These are phyloP conservation scores for Erebia palarica DNA, from an alignment of 2,888 invertebrate genomes.

Conservation along the genomic window DNA sequence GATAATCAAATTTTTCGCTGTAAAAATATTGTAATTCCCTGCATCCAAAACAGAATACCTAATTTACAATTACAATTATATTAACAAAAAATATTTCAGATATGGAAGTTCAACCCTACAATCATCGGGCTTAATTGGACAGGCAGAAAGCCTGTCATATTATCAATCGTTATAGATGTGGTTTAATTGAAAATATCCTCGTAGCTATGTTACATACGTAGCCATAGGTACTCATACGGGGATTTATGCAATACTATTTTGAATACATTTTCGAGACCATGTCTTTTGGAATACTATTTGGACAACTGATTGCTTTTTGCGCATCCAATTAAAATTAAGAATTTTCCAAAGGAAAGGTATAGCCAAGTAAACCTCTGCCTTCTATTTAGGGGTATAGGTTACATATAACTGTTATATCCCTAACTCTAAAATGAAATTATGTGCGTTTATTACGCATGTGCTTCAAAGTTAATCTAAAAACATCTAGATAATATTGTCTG, in stretches of 20 bases:
- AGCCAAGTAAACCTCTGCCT: not conserved
- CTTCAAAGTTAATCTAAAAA: too few species aligned
- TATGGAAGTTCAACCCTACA: conserved; percentile 5
- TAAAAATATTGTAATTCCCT: not conserved
- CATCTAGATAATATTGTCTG: too few species aligned
- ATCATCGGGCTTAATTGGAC: conserved; percentile 19
- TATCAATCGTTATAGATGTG: conserved; percentile 15
- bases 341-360: not conserved
- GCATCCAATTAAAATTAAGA: too few species aligned
- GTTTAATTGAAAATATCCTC: conserved; percentile 21
- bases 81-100: not conserved
- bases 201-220: not conserved
- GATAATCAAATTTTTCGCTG: not conserved
- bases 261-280: not conserved
- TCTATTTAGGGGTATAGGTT: too few species aligned
- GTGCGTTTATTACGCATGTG: too few species aligned
- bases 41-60: too few species aligned
- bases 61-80: not conserved
- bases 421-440: too few species aligned
- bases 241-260: not conserved
- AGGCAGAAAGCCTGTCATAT: conserved; percentile 15
- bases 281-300: not conserved
- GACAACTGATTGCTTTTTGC: too few species aligned
- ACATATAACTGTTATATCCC: too few species aligned
- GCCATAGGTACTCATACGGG: not conserved